Percentiles rank a stretch among this genome's conserved stretches.
phyloP scores from a whole-genome alignment of 2,797 vertebrate genomes.

The Diglossa cyanea region DNA sequence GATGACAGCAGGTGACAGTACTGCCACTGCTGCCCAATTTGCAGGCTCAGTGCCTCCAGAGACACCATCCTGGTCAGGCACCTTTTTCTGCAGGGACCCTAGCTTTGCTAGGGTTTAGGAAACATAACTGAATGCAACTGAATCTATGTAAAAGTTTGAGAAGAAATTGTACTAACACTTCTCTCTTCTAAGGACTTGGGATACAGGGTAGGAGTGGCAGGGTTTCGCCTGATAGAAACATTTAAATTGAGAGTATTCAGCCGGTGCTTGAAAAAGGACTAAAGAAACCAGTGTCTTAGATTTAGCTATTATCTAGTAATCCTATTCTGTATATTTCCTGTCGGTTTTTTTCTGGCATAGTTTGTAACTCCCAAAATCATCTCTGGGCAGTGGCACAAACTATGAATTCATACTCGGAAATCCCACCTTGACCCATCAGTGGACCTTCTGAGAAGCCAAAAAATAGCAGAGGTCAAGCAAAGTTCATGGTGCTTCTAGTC shows the following conservation, averaged over 20 bases:
- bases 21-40: rapidly evolving
- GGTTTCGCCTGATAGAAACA: background rate
- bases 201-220: background rate
- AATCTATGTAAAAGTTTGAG: background rate
- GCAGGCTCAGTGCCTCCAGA: background rate
- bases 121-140: background rate
- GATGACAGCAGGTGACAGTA: rapidly evolving
- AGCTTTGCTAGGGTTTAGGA: background rate
- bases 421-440: background rate
- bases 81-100: background rate
- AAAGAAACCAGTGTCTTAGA: background rate
- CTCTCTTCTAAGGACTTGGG: background rate
- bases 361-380: background rate
- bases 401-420: background rate
- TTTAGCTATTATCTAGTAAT: background rate
- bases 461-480: background rate
- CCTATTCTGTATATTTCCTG: background rate
- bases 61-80: background rate
- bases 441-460: background rate
- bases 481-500: background rate
- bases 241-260: background rate
- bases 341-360: background rate
- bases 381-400: background rate
- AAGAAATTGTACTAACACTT: background rate
- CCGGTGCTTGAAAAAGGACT: background rate